Percentiles rank a stretch among this genome's conserved stretches.
These are phyloP conservation scores for Vanessa tameamea DNA, from an alignment of 1,140 invertebrate species.

Conservation along the genomic window DNA sequence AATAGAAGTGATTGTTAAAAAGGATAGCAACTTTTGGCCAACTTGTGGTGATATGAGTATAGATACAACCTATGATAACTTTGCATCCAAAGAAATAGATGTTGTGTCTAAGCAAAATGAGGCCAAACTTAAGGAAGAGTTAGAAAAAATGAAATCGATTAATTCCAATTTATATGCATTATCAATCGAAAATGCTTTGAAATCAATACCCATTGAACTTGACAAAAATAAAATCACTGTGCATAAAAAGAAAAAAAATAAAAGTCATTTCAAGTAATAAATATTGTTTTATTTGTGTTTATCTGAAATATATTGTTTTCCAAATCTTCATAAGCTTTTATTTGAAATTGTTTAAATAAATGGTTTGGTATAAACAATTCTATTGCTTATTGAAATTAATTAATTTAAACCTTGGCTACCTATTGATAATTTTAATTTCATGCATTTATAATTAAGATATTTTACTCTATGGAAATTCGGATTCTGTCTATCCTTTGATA, in stretches of 20 bases:
- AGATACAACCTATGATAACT: constrained; percentile 28
- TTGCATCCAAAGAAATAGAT: constrained; percentile 44
- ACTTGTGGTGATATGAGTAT: constrained; percentile 34
- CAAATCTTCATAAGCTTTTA: too few species aligned
- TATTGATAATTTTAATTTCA: too few species aligned
- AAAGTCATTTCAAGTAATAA: constrained; percentile 33
- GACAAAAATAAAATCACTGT: constrained; percentile 39
- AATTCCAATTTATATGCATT: constrained; percentile 66
- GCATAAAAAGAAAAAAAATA: constrained; percentile 54
- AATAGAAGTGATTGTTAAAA: constrained; percentile 62
- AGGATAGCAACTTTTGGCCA: constrained; percentile 65
- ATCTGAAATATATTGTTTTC: too few species aligned
- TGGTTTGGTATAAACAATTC: neutral
- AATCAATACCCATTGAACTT: constrained; percentile 39
- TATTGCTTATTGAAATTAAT: too few species aligned
- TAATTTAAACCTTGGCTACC: too few species aligned
- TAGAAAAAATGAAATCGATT: constrained; percentile 61
- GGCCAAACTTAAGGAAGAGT: constrained; percentile 50
- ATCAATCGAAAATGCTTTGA: constrained; percentile 58
- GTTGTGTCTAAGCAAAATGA: constrained; percentile 49
- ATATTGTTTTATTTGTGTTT: constrained; percentile 18
- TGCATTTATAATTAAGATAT: too few species aligned
- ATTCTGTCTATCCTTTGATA: too few species aligned
- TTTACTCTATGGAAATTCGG: too few species aligned
- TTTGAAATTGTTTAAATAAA: neutral